These are phyloP conservation scores for Nephila pilipes DNA, from an alignment of 1,140 invertebrate genomes.

Conservation along the genomic window DNA sequence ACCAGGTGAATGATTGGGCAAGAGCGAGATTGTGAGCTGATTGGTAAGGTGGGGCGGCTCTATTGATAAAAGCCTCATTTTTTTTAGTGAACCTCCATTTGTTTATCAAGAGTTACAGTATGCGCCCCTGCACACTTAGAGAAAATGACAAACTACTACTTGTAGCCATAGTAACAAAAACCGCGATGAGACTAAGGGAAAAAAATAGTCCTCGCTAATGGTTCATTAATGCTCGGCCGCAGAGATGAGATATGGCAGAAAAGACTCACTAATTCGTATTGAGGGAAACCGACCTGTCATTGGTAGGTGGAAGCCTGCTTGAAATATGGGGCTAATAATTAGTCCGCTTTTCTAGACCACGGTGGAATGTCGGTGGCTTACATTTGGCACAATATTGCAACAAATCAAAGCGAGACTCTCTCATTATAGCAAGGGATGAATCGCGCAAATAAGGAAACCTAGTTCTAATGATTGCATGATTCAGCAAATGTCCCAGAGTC, in stretches of 20 bases:
- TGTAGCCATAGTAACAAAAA: slow-evolving; percentile 77
- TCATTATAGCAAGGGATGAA: slow-evolving; percentile 36
- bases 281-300: slow-evolving; percentile 63
- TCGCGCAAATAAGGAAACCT: background rate
- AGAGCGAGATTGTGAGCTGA: slow-evolving; percentile 15
- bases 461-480: background rate
- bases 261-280: slow-evolving; percentile 66
- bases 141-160: slow-evolving; percentile 74
- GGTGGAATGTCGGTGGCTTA: slow-evolving; percentile 41
- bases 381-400: slow-evolving; percentile 47
- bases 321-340: slow-evolving; percentile 75
- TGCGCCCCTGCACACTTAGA: slow-evolving; percentile 67
- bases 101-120: slow-evolving; percentile 71
- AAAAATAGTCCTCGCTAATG: slow-evolving; percentile 76
- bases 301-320: slow-evolving; percentile 66
- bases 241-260: slow-evolving; percentile 72
- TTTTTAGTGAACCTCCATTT: slow-evolving; percentile 67
- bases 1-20: slow-evolving; percentile 73
- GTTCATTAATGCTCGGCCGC: slow-evolving; percentile 75
- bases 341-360: slow-evolving; percentile 39
- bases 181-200: slow-evolving; percentile 37
- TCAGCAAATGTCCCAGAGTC: background rate
- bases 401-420: slow-evolving; percentile 49
- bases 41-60: slow-evolving; percentile 52
- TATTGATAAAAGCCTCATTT: slow-evolving; percentile 59